Base-by-base conservation (phyloP, 2,113 vertebrate genomes). In the Hippocampus barbouri region DNA sequence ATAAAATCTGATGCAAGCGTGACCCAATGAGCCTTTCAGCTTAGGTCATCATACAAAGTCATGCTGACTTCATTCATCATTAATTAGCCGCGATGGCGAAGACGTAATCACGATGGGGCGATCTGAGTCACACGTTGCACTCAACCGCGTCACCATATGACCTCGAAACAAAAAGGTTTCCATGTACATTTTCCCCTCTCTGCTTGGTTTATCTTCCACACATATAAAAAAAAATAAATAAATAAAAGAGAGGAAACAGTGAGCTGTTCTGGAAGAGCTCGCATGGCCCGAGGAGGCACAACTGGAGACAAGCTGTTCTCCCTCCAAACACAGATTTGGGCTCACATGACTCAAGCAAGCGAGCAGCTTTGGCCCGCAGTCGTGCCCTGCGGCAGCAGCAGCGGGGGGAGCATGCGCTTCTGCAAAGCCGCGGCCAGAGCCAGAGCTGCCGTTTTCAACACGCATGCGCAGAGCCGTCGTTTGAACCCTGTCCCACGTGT, bases 301-400 rank as follows among this genome's bases (percentile, higher is more conserved):
- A 88, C 81, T 86, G 85, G 83, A 90, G 78, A 83, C 86, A 90
- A 88, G 89, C 87, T 90, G 88, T 87, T 88, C 73, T 86, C 83
- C 72, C 74, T 90, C 87, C 80, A 88, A 90, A 88, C 78, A 80
- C 66, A 82, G 78, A 79, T 89, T 91, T 84, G 80, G 70, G 77
- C 83, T 90, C 89, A 91, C 86, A 69, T 91, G 90, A 90, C 75
- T 66, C 47, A 76, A 79, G 63, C 38, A 43, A 66, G 79, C 27
- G 77, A 87, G 85, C 88, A 92, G 88, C 87, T 90, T 87, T 78
- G 82, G 73, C 83, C 75, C 63, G 72, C 66, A 76, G 82, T 75
- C 66, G 71, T 73, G 62, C 81, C 78, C 72, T 65, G 64, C 70
- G 84, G 72, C 21, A 4, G 54, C 54, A 23, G 23, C 54, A n/a